A percentile compares a stretch with the other conserved stretches of the same genome.
phyloP scores from a whole-genome alignment of 2,888 invertebrate species.

The Seladonia tumulorum region DNA sequence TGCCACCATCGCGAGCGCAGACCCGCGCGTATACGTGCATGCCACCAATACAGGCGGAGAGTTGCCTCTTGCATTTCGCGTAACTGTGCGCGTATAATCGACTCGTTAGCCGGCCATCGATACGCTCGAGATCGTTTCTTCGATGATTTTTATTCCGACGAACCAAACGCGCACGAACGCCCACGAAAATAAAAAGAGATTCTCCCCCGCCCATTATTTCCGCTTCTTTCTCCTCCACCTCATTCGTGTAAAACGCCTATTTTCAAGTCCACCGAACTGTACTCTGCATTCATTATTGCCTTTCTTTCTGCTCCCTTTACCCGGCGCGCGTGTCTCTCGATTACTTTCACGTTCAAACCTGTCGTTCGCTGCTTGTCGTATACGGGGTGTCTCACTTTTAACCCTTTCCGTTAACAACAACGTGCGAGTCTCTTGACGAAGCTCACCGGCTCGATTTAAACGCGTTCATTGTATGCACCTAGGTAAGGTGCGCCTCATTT shows the following conservation, averaged over 20 bases:
- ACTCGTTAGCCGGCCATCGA: conserved; percentile 54
- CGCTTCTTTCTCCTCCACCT: conserved; percentile 45
- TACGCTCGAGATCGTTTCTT: conserved; percentile 44
- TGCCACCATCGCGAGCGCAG: conserved; percentile 13
- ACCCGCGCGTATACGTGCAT: background rate
- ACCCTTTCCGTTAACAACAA: background rate
- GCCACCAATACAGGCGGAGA: background rate
- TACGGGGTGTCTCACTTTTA: background rate
- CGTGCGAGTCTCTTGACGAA: background rate
- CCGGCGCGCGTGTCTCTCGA: conserved; percentile 23
- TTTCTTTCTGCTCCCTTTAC: conserved; percentile 11
- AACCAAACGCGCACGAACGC: conserved; percentile 36
- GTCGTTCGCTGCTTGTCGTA: conserved; percentile 16
- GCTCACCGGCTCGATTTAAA: background rate
- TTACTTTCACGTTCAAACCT: conserved; percentile 41
- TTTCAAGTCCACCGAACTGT: conserved; percentile 59
- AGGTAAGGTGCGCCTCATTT: background rate
- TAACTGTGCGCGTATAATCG: conserved; percentile 5
- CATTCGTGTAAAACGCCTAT: conserved; percentile 54
- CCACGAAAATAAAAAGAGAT: conserved; percentile 49
- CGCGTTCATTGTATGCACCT: background rate
- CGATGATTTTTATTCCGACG: conserved; percentile 57
- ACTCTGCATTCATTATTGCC: conserved; percentile 39
- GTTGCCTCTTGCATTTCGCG: conserved; percentile 8
- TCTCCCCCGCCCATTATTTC: conserved; percentile 55